Conservation (phyloP, 2,888 invertebrate species). For the Andricus curvator region DNA sequence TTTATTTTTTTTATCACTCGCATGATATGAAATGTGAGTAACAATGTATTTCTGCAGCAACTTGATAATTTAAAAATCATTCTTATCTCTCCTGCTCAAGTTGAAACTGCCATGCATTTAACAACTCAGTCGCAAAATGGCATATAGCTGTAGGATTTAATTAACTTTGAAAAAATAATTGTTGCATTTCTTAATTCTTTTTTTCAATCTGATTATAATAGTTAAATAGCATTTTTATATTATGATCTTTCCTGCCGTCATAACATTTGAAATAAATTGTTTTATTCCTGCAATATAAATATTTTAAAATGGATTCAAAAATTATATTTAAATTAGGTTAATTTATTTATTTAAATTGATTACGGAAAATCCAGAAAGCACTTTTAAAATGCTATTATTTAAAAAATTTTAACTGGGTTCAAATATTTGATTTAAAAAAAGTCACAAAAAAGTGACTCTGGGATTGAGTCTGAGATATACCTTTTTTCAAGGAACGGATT, state of each 20-base stretch:
- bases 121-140: not conserved
- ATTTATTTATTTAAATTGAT: too few species aligned
- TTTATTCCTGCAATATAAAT: too few species aligned
- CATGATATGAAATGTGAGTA: constrained; percentile 15
- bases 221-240: not conserved
- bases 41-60: constrained; percentile 12
- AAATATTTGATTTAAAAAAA: too few species aligned
- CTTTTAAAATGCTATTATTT: too few species aligned
- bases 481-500: too few species aligned
- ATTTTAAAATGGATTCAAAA: too few species aligned
- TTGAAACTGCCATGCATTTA: not conserved
- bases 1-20: not conserved
- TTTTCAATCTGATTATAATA: not conserved
- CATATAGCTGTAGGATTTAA: not conserved
- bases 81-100: not conserved
- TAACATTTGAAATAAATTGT: too few species aligned
- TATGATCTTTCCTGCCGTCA: not conserved
- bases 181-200: not conserved
- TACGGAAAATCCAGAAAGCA: too few species aligned
- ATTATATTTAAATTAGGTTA: too few species aligned
- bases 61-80: constrained; percentile 16
- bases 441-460: too few species aligned
- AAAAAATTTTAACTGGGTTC: not conserved
- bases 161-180: not conserved
- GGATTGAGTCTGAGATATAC: too few species aligned